Evolutionary conservation across 2,113 vertebrate genomes (phyloP), one percentile per base, ranked within the genome.

Genomic region (Cyprinodon brontotheroides): DNA sequence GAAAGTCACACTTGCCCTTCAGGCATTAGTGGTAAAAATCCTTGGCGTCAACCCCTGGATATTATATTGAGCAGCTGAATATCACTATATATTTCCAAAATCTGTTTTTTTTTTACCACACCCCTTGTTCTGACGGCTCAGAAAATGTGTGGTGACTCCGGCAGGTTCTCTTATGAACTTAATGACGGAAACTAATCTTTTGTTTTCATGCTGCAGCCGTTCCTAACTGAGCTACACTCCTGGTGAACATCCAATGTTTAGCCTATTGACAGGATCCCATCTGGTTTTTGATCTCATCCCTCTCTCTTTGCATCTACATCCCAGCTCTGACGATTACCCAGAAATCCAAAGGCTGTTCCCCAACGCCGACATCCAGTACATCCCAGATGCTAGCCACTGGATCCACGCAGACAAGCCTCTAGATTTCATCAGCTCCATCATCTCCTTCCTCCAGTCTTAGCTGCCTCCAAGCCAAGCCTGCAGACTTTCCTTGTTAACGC

Each of bases 351-450:
- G 94, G 57, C 92, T 97, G 72, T 98, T 98, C 88, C 96, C 97
- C 0, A 78, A 68, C 45, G 95, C 96, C 0, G 90, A 94, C 68
- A 90, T 98, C 79, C 95, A 96, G 91, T 92, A 95, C 83, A 95
- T 97, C 41, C 85, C 94, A 36, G 96, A 96, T 3, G 96, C 96
- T 11, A 96, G 96, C 77, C 97, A 98, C 89, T 97, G 96, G 93
- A 95, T 98, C 82, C 97, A 98, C 14, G 96, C 96, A 3, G 96
- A 98, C 68, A 96, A 96, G 79, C 96, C 97, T 38, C 90, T 96
- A 84, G 95, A 96, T 20, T 97, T 98, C 91, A 86, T 97, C 85
- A 93, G 94, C 81, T 94, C 96, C 70, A 89, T 97, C 80, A 94
- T 87, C 80, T 92, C 88, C 71, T 98, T 98, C 87, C 90, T 98